These are phyloP conservation scores for Eucidaris tribuloides DNA, from an alignment of 35 echinoderm and acorn worm genomes.

Conservation along the genomic window DNA sequence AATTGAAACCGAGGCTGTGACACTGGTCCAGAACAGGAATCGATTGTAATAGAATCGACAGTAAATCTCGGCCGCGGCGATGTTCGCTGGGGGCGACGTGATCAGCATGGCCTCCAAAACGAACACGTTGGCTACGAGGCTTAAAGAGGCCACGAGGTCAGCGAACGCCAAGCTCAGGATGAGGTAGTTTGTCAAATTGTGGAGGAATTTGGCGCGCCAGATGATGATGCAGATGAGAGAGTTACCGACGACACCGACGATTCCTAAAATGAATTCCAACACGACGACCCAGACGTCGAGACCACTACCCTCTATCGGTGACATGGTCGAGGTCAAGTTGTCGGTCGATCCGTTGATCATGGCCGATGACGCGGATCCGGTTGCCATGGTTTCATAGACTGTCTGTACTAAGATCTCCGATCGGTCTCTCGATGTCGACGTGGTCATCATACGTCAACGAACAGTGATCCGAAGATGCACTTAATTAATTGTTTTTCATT, in stretches of 20 bases:
- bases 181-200: slow-evolving; percentile 92
- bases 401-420: no score
- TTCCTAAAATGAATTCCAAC: slow-evolving; percentile 65
- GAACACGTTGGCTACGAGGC: slow-evolving; percentile 83
- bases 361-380: no score
- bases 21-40: slow-evolving; percentile 88
- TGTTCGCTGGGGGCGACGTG: neutral
- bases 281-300: slow-evolving; percentile 69
- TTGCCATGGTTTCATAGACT: no score
- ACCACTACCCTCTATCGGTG: no score
- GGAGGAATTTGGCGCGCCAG: slow-evolving; percentile 68
- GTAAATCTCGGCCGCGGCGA: slow-evolving; percentile 59
- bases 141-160: slow-evolving; percentile 72
- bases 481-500: no score
- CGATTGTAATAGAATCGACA: slow-evolving; percentile 68
- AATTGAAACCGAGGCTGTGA: slow-evolving; percentile 98
- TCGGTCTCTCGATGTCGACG: no score
- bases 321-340: no score
- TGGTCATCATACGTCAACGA: no score
- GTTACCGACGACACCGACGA: slow-evolving; percentile 84
- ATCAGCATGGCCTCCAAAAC: slow-evolving; percentile 45
- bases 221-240: slow-evolving; percentile 76
- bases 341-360: no score
- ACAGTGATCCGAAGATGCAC: no score
- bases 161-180: slow-evolving; percentile 87